phyloP scores from a whole-genome alignment of 2,888 invertebrate genomes.

The Germaria angustata region DNA sequence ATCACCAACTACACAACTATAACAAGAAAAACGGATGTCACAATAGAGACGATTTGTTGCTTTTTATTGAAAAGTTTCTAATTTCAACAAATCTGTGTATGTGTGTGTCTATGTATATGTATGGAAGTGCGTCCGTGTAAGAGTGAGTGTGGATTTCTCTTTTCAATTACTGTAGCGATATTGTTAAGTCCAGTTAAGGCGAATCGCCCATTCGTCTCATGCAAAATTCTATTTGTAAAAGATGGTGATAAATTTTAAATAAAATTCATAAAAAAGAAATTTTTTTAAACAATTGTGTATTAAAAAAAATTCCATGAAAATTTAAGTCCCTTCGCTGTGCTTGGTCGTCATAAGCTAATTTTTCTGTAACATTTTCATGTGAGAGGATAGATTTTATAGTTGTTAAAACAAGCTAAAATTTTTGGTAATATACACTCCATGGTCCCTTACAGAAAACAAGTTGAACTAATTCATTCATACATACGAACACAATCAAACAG shows the following conservation, averaged over 20 bases:
- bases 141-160: neutral
- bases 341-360: neutral
- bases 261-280: too few species aligned
- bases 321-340: too few species aligned
- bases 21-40: constrained; percentile 50
- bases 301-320: too few species aligned
- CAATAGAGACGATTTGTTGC: constrained; percentile 56
- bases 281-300: too few species aligned
- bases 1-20: constrained; percentile 38
- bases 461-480: constrained; percentile 30
- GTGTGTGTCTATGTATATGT: too few species aligned
- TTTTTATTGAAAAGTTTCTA: constrained; percentile 49
- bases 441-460: constrained; percentile 24
- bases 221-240: too few species aligned
- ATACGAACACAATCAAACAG: neutral
- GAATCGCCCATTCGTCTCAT: neutral
- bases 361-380: neutral
- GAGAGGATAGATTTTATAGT: constrained; percentile 20
- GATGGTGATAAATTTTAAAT: too few species aligned
- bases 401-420: constrained; percentile 32
- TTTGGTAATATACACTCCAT: constrained; percentile 35
- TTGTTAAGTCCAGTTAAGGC: neutral
- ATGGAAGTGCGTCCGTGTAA: too few species aligned
- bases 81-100: constrained; percentile 21
- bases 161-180: neutral